These are phyloP conservation scores for Cantharis nigra DNA, from an alignment of 2,888 invertebrate genomes.

Conservation along the genomic window DNA sequence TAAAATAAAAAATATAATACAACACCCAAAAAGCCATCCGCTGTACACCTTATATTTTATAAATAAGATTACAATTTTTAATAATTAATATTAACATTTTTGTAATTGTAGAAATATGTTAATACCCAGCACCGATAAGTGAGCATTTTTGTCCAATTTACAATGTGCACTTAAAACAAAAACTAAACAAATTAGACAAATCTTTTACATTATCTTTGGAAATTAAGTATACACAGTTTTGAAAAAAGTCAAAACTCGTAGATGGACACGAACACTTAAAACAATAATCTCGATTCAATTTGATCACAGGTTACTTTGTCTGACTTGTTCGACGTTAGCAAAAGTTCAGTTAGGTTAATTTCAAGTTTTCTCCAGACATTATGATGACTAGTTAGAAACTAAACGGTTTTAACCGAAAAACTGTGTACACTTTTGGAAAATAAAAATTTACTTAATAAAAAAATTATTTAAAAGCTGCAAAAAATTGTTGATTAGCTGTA, in stretches of 20 bases:
- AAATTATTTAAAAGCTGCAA: conserved; percentile 48
- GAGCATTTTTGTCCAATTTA: conserved; percentile 32
- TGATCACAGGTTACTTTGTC: background rate
- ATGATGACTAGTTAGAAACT: background rate
- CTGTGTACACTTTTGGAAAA: conserved; percentile 12
- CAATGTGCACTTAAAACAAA: conserved; percentile 27
- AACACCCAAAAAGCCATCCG: conserved; percentile 17
- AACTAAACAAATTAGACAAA: conserved; percentile 2
- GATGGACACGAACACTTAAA: background rate
- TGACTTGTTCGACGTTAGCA: background rate
- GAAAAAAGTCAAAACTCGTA: conserved; percentile 5
- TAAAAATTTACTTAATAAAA: background rate
- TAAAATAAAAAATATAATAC: conserved; percentile 15
- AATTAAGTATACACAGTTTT: conserved; percentile 24
- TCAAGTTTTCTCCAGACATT: background rate
- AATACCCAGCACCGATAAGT: conserved; percentile 35
- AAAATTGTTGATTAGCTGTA: conserved; percentile 43
- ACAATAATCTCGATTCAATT: background rate
- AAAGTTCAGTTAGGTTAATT: background rate
- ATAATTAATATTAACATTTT: conserved; percentile 15
- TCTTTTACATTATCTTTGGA: conserved; percentile 20
- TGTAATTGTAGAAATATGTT: conserved; percentile 9
- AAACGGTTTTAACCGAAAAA: background rate
- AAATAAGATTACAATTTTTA: conserved; percentile 22
- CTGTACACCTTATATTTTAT: conserved; percentile 20